Evolutionary conservation across 1,140 invertebrate genomes (phyloP).

Genomic region (Aphelenchoides avenae): DNA sequence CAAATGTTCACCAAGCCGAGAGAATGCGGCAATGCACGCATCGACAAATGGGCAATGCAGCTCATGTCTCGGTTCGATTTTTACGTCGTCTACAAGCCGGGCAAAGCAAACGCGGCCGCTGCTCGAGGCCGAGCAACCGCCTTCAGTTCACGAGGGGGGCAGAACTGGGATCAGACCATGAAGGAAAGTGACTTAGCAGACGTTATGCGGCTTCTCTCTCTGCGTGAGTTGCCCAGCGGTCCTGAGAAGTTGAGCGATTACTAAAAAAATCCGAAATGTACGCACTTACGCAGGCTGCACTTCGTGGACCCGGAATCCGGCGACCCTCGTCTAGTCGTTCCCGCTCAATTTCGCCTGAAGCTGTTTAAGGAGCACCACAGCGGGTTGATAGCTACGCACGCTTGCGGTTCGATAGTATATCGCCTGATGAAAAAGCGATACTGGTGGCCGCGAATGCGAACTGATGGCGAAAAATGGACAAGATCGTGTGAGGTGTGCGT

Average conservation of each 20-base stretch:
- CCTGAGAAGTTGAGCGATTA: neutral
- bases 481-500: too few species aligned
- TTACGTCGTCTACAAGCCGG: conserved; percentile 7
- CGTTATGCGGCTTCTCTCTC: conserved; percentile 1
- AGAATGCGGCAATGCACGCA: conserved; percentile 4
- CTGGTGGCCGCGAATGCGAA: too few species aligned
- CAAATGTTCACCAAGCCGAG: conserved; percentile 4
- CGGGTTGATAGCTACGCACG: too few species aligned
- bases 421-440: too few species aligned
- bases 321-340: too few species aligned
- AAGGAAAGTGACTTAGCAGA: conserved; percentile 3
- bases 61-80: neutral
- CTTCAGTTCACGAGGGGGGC: too few species aligned
- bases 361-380: too few species aligned
- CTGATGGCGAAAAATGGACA: too few species aligned
- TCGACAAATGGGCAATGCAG: conserved; percentile 19
- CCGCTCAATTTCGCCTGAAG: too few species aligned
- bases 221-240: neutral
- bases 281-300: conserved; percentile 2
- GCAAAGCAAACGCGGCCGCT: conserved; percentile 13
- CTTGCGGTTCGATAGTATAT: too few species aligned
- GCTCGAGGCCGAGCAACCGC: neutral
- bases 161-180: conserved; percentile 4
- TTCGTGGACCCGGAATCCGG: too few species aligned
- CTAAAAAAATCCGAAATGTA: neutral